Evolutionary conservation across 2,888 invertebrate genomes (phyloP).

Genomic region (Allophyes oxyacanthae): DNA sequence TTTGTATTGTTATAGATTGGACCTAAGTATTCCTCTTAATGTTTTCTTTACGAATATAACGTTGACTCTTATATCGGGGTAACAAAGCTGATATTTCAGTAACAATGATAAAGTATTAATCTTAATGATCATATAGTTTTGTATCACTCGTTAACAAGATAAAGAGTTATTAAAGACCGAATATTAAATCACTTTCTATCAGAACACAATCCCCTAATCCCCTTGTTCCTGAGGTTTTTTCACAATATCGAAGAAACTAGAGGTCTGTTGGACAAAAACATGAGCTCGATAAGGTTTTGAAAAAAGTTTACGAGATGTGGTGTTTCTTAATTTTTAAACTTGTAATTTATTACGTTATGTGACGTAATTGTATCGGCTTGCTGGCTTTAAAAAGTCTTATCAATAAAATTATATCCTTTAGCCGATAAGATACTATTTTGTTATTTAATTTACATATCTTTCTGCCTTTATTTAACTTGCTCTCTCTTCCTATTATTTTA

Average conservation of each 20-base stretch:
- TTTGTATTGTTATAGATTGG: conserved; percentile 16
- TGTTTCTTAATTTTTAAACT: background rate
- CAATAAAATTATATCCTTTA: conserved; percentile 12
- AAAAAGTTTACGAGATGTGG: conserved; percentile 3
- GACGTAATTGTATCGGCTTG: conserved; percentile 8
- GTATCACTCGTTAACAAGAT: conserved; percentile 19
- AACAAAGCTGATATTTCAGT: conserved; percentile 18
- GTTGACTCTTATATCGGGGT: conserved; percentile 14
- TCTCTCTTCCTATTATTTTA: too few relatives aligned
- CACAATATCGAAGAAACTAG: conserved; percentile 13
- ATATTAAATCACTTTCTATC: conserved; percentile 40
- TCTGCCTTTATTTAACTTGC: background rate
- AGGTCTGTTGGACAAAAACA: fast-evolving
- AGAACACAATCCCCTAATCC: conserved; percentile 36
- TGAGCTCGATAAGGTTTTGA: conserved; percentile 39
- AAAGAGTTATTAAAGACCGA: conserved; percentile 17
- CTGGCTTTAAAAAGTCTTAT: conserved; percentile 16
- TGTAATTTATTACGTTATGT: background rate
- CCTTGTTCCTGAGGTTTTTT: conserved; percentile 52
- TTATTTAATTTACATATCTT: too few relatives aligned
- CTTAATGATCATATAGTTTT: conserved; percentile 24
- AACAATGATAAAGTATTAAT: conserved; percentile 4
- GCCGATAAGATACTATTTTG: too few relatives aligned
- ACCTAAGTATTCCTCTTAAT: background rate
- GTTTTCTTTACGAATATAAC: background rate